phyloP scores from a whole-genome alignment of 1,140 invertebrate genomes.

The Lucilia cuprina region DNA sequence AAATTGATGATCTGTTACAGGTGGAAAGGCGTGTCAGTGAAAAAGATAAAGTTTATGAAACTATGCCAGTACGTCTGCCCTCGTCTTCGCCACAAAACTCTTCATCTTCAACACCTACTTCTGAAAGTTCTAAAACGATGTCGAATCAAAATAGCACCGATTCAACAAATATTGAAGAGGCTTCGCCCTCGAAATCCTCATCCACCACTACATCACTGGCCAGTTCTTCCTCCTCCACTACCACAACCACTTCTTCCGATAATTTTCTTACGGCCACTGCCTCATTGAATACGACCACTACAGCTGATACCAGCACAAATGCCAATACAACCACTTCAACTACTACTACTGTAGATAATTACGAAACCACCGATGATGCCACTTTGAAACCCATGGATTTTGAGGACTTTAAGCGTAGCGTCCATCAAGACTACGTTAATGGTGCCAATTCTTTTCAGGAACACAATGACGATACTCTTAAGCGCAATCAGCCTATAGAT shows the following conservation, averaged over 20 bases:
- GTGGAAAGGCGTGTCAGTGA: constrained; percentile 73
- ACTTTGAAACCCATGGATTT: constrained; percentile 61
- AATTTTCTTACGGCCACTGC: constrained; percentile 59
- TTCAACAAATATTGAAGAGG: constrained; percentile 41
- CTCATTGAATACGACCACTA: constrained; percentile 50
- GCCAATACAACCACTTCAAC: constrained; percentile 47
- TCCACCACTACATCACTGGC: constrained; percentile 42
- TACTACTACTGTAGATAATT: constrained; percentile 51
- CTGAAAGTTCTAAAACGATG: constrained; percentile 54
- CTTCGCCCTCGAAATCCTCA: constrained; percentile 40
- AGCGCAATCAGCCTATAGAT: constrained; percentile 64
- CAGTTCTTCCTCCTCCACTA: constrained; percentile 43
- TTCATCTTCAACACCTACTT: constrained; percentile 61
- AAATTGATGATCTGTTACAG: constrained; percentile 74
- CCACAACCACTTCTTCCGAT: constrained; percentile 49
- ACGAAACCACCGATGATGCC: constrained; percentile 52
- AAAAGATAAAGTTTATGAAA: constrained; percentile 74
- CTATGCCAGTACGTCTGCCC: constrained; percentile 73
- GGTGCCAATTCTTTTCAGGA: constrained; percentile 59
- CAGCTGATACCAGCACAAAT: constrained; percentile 45
- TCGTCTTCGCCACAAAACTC: constrained; percentile 64
- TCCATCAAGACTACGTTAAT: constrained; percentile 59
- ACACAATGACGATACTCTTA: constrained; percentile 60
- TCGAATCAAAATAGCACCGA: constrained; percentile 45
- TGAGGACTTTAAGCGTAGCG: constrained; percentile 60